Conservation (phyloP, 2,113 vertebrate species). For the Vulpes vulpes region DNA sequence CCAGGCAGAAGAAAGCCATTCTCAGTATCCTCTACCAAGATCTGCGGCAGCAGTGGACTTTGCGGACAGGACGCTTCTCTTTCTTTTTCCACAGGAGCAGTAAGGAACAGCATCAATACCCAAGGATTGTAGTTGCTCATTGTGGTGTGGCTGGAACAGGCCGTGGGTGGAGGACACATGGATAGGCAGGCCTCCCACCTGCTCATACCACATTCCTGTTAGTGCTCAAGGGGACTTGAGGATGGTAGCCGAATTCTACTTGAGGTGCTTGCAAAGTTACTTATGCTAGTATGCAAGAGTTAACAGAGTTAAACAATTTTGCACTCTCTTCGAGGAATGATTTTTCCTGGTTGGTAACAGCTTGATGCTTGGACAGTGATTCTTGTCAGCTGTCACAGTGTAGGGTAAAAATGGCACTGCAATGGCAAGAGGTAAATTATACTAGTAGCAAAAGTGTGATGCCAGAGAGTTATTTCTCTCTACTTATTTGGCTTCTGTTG, state of each 20-base stretch:
- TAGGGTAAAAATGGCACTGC: background rate
- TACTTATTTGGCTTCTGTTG: background rate
- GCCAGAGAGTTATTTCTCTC: background rate
- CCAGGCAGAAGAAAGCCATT: background rate
- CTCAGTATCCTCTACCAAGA: background rate
- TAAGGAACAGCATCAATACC: background rate
- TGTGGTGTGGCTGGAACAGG: background rate
- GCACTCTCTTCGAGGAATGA: background rate
- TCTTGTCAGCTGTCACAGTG: background rate
- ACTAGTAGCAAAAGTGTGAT: background rate
- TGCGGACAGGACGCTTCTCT: fast-evolving
- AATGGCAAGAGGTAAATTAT: background rate
- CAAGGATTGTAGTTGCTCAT: too few relatives aligned
- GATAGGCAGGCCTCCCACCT: background rate
- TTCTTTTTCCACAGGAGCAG: background rate
- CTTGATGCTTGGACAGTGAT: background rate
- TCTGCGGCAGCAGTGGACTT: background rate
- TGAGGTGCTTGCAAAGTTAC: background rate
- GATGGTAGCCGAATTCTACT: background rate
- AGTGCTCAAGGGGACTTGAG: background rate
- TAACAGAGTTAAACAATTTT: background rate
- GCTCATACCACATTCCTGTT: background rate
- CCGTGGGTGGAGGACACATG: background rate
- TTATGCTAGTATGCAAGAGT: background rate
- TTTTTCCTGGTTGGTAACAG: background rate